Conservation (phyloP, 1,140 invertebrate genomes). For the Phymastichus coffea region DNA sequence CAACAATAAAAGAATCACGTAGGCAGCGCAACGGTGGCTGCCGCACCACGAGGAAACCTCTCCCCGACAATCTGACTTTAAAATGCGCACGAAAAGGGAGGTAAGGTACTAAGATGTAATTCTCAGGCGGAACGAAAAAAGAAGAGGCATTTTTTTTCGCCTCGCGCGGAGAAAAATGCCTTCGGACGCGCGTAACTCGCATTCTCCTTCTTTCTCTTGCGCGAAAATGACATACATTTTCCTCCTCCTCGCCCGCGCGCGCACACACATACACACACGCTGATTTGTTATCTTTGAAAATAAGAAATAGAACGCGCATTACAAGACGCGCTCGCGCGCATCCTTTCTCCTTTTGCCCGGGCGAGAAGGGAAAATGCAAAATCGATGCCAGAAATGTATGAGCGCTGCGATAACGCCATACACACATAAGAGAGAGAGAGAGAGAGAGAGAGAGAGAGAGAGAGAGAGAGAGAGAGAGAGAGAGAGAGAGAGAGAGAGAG, state of each 20-base stretch:
- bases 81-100: neutral
- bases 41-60: too few relatives aligned
- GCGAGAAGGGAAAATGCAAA: constrained; percentile 14
- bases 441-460: too few relatives aligned
- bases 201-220: neutral
- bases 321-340: neutral
- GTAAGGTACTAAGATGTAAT: too few relatives aligned
- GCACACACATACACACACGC: constrained; percentile 4
- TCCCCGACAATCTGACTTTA: constrained; percentile 1
- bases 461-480: too few relatives aligned
- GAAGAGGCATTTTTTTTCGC: too few relatives aligned
- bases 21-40: too few relatives aligned
- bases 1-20: too few relatives aligned
- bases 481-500: too few relatives aligned
- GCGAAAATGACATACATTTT: constrained; percentile 23
- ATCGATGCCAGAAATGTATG: constrained; percentile 21
- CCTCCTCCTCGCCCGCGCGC: neutral
- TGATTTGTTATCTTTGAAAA: constrained; percentile 26
- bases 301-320: constrained; percentile 12
- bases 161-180: constrained; percentile 27
- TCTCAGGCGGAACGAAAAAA: too few relatives aligned
- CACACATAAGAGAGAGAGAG: too few relatives aligned
- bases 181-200: constrained; percentile 16
- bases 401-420: constrained; percentile 10
- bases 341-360: neutral